phyloP scores from a whole-genome alignment of 2,113 vertebrate genomes.

The Brachirus orientalis region DNA sequence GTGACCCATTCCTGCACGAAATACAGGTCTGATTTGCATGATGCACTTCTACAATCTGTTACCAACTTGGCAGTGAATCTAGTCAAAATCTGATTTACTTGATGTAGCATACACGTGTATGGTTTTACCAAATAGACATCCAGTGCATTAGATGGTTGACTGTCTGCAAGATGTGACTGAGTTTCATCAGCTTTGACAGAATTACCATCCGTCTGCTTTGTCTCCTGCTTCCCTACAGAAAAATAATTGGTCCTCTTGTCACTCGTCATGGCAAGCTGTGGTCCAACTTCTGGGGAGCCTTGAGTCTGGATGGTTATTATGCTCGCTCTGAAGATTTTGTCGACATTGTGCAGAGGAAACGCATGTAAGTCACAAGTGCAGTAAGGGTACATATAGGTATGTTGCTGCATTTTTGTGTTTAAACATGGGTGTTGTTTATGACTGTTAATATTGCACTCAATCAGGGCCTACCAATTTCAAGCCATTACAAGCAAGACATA shows the following conservation, averaged over 20 bases:
- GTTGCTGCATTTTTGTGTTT: constrained; percentile 8
- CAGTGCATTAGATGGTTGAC: constrained; percentile 41
- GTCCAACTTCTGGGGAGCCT: constrained; percentile 98
- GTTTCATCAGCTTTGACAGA: constrained; percentile 60
- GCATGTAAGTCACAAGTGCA: constrained; percentile 87
- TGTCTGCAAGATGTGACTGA: constrained; percentile 43
- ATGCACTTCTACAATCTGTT: constrained; percentile 21
- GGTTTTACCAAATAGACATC: constrained; percentile 9
- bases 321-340: constrained; percentile 97
- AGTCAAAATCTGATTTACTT: constrained; percentile 17
- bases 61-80: constrained; percentile 30
- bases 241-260: constrained; percentile 94
- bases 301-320: constrained; percentile 96
- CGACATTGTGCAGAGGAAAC: constrained; percentile 95
- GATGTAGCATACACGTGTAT: constrained; percentile 8
- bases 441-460: constrained; percentile 1
- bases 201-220: constrained; percentile 40
- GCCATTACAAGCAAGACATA: constrained; percentile 13
- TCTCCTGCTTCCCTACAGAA: constrained; percentile 79
- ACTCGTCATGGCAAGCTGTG: constrained; percentile 94
- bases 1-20: constrained; percentile 9
- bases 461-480: constrained; percentile 1
- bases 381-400: neutral
- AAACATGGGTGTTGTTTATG: neutral
- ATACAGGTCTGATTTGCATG: constrained; percentile 16